Conservation (phyloP, 2,888 invertebrate species). For the Thalpophila matura region DNA sequence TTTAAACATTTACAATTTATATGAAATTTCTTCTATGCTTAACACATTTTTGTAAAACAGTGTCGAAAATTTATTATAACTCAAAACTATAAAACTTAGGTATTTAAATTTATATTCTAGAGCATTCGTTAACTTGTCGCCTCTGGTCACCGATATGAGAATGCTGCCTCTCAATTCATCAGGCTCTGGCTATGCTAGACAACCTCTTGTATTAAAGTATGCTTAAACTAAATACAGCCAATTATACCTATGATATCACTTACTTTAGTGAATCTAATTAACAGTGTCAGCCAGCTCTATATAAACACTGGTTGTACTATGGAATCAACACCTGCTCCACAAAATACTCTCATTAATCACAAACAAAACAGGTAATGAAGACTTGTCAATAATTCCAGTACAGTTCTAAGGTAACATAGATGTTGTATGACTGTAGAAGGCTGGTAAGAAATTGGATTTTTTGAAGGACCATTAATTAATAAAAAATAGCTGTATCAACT, state of each 20-base stretch:
- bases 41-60: constrained; percentile 34
- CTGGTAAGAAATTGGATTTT: too few relatives aligned
- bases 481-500: too few relatives aligned
- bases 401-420: neutral
- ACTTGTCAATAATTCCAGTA: constrained; percentile 13
- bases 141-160: constrained; percentile 44
- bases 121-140: constrained; percentile 33
- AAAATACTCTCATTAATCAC: neutral
- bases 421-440: too few relatives aligned
- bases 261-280: constrained; percentile 34
- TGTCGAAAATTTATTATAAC: constrained; percentile 21
- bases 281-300: constrained; percentile 9
- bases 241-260: constrained; percentile 57
- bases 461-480: too few relatives aligned
- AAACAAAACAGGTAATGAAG: constrained; percentile 1
- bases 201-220: constrained; percentile 24
- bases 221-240: constrained; percentile 47
- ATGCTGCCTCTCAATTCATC: constrained; percentile 24
- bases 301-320: constrained; percentile 15
- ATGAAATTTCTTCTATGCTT: constrained; percentile 10
- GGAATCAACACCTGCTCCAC: constrained; percentile 10
- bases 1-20: constrained; percentile 29
- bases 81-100: constrained; percentile 16
- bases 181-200: constrained; percentile 4
- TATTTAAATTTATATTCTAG: constrained; percentile 20